Conservation (phyloP, 2,797 vertebrate species). For the Capromys pilorides region DNA sequence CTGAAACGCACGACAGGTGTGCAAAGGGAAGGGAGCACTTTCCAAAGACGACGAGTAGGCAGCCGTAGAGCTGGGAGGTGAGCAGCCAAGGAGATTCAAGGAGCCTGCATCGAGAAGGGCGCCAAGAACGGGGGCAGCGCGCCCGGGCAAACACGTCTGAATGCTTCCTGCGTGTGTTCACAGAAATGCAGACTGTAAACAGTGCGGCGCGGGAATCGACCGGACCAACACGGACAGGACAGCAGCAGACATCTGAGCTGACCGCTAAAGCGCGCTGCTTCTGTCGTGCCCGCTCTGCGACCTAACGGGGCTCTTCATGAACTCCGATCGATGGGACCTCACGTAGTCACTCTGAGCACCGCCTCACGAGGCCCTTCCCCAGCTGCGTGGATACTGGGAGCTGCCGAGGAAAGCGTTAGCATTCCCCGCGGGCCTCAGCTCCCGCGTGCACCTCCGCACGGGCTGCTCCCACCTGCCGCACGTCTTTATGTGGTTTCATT, state of each 20-base stretch:
- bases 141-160: constrained; percentile 54
- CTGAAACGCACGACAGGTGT: neutral
- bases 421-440: constrained; percentile 4
- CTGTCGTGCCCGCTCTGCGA: constrained; percentile 37
- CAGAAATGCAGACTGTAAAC: constrained; percentile 53
- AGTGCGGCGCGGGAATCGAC: constrained; percentile 30
- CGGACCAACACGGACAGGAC: constrained; percentile 48
- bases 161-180: constrained; percentile 15
- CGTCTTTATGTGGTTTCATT: constrained; percentile 30
- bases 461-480: neutral
- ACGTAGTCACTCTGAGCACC: neutral
- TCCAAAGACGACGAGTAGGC: constrained; percentile 42
- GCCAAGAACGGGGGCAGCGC: constrained; percentile 46
- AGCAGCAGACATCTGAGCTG: constrained; percentile 55
- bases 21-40: constrained; percentile 51
- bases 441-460: neutral
- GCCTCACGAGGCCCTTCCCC: neutral
- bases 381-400: neutral
- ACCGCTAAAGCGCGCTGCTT: constrained; percentile 54
- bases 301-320: neutral
- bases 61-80: constrained; percentile 44
- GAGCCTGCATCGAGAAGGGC: constrained; percentile 53
- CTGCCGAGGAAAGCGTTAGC: neutral
- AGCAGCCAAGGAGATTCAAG: constrained; percentile 61
- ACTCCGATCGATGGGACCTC: constrained; percentile 27